Percentiles rank a stretch among this genome's conserved stretches.
These are phyloP conservation scores for Ophthalmolycus amberensis DNA, from an alignment of 2,113 vertebrate species.

Conservation along the genomic window DNA sequence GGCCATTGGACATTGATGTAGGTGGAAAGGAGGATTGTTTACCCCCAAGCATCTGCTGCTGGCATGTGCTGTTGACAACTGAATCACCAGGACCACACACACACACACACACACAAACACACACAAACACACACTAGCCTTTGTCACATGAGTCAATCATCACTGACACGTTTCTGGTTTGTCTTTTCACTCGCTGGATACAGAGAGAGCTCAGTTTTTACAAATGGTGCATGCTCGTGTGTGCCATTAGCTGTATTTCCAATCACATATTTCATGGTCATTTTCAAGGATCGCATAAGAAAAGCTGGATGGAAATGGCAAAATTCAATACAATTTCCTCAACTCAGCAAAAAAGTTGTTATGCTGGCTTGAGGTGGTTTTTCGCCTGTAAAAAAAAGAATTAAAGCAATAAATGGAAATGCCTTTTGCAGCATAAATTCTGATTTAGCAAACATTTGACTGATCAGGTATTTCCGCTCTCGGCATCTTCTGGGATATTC, in stretches of 20 bases:
- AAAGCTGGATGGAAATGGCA: no score
- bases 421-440: no score
- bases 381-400: no score
- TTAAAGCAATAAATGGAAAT: no score
- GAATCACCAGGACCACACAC: constrained; percentile 47
- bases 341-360: no score
- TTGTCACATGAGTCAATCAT: constrained; percentile 24
- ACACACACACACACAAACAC: constrained; percentile 3
- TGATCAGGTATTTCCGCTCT: no score
- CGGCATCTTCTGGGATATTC: no score
- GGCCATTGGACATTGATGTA: constrained; percentile 18
- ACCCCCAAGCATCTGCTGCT: constrained; percentile 45
- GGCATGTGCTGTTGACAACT: constrained; percentile 55
- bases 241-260: not conserved
- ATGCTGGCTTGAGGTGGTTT: no score
- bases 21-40: constrained; percentile 31
- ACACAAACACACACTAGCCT: not conserved
- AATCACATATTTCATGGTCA: no score
- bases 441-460: no score
- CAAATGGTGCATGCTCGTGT: constrained; percentile 12
- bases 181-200: constrained; percentile 5
- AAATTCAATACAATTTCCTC: no score
- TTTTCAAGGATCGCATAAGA: no score
- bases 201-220: constrained; percentile 16
- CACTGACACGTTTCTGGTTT: constrained; percentile 13